Base-by-base conservation (phyloP, 2,888 invertebrate species). In the Eubasilissa splendida region DNA sequence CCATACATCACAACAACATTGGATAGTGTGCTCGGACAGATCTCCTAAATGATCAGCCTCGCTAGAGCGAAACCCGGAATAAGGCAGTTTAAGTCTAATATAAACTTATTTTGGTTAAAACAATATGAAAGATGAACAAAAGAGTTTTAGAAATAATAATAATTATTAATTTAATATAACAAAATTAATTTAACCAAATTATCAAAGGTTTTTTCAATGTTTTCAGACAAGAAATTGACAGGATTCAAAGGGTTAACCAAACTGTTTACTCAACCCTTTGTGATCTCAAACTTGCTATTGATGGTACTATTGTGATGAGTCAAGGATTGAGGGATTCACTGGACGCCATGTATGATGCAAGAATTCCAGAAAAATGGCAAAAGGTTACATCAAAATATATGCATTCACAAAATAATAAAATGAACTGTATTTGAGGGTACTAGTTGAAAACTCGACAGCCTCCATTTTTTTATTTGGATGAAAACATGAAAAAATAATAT, bases 281-380 rank as follows among this genome's bases (percentile, higher is more conserved):
- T 77, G 97, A 99, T 88, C 91, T 99, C 74, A 97, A 97, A 87
- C 90, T 98, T 83, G 99, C 99, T 12, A 98, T 99, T 84, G 98
- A 99, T 86, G 99, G 99, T 54, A 98, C 98, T 0, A 98, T 99
- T 85, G 95, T 99, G 50, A 99, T 99, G 98, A 98, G 97, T 86
- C 96, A 97, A 86, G 94, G 93, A 33, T 90, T 99, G 53, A 91
- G 96, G 82, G 95, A 96, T 85, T 96, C 97, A 0, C 89, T 99
- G 56, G 98, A 99, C 87, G 96, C 98, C 12, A 98, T 99, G 97
- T 98, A 97, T 86, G 98, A 99, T 87, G 98, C 98, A 2, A 92
- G 97, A 83, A 96, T 99, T 84, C 99, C 99, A 0, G 95, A 95
- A 81, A 93, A 93, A 82, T 99, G 99, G 98, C 93, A 94, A 86